Percentiles rank a stretch among this genome's conserved stretches.
Conservation (phyloP, 2,888 invertebrate species). For the Cephus sareptanus region DNA sequence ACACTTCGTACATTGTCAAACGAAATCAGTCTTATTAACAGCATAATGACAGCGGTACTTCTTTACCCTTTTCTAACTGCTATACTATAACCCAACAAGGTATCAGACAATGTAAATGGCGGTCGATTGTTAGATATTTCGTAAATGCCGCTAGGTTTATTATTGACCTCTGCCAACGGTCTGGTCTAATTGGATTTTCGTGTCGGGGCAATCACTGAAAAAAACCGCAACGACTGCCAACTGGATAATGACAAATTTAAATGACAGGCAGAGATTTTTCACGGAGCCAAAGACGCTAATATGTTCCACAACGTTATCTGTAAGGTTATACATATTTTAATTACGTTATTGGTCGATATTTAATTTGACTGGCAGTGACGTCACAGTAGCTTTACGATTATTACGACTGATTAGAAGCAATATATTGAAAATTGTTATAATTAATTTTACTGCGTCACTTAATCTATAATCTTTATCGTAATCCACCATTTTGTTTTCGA, state of each 20-base stretch:
- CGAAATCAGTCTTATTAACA: neutral
- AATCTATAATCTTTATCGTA: neutral
- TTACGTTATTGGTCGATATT: neutral
- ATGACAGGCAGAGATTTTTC: neutral
- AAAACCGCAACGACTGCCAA: slow-evolving; percentile 26
- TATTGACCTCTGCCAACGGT: neutral
- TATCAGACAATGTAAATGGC: neutral
- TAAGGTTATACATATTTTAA: neutral
- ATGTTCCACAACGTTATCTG: neutral
- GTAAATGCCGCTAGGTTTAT: neutral
- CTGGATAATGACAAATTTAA: neutral
- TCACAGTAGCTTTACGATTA: neutral
- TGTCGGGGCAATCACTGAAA: slow-evolving; percentile 22
- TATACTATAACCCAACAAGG: neutral
- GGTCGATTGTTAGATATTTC: neutral
- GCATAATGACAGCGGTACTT: neutral
- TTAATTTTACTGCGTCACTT: neutral
- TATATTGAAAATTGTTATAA: neutral
- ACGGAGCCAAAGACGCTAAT: neutral
- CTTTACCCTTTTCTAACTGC: neutral
- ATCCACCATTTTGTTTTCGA: neutral
- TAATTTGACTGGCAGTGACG: neutral
- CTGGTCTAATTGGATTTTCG: slow-evolving; percentile 34
- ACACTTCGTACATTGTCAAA: neutral
- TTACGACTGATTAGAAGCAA: neutral